Evolutionary conservation across 2,797 vertebrate genomes (phyloP).

Genomic region (Antennarius maculatus): DNA sequence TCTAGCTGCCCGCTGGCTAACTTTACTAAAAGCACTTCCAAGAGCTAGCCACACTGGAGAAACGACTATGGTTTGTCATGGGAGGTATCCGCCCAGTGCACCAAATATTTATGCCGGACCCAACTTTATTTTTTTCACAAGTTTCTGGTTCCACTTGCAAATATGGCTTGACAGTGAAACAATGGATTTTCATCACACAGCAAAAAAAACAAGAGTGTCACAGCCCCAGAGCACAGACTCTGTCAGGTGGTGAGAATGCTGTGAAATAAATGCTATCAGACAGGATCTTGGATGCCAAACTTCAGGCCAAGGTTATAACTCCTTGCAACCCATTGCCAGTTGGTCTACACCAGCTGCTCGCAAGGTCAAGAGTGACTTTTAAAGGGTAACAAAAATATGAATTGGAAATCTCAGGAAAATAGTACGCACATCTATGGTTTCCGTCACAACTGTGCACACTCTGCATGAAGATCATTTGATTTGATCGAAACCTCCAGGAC

Average conservation of each 20-base stretch:
- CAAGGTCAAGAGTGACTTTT: not conserved
- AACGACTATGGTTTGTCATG: not conserved
- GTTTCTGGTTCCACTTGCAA: not conserved
- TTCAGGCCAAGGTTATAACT: no score
- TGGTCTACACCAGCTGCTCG: no score
- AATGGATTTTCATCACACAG: not conserved
- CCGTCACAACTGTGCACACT: not conserved
- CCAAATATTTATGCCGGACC: not conserved
- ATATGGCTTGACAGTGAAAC: not conserved
- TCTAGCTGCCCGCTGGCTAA: not conserved
- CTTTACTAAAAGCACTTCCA: not conserved
- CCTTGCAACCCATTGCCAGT: no score
- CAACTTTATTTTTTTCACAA: not conserved
- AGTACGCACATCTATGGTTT: no score
- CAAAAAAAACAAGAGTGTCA: no score
- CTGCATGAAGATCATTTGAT: not conserved
- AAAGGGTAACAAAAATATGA: not conserved
- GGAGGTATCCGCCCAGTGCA: not conserved
- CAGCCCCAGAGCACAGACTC: no score
- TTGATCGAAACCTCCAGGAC: not conserved
- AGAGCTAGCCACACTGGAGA: not conserved
- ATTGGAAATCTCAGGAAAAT: not conserved
- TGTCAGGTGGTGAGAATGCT: no score
- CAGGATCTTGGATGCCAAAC: no score
- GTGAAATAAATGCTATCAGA: no score